Conservation (phyloP, 2,797 vertebrate species). For the Pelobates cultripes region DNA sequence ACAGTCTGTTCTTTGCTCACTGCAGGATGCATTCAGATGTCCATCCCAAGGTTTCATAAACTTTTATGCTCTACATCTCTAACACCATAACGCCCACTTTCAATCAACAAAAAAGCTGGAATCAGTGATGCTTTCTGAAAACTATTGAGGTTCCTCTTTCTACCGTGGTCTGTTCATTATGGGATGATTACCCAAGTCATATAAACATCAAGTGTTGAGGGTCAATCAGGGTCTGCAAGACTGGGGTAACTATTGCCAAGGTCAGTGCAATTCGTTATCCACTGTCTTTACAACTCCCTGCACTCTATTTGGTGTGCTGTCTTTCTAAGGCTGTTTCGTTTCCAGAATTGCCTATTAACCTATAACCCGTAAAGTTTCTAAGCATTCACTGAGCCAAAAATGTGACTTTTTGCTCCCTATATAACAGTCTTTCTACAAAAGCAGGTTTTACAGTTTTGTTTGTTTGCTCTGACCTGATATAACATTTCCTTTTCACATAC, state of each 20-base stretch:
- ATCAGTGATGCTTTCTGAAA: conserved; percentile 16
- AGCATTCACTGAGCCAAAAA: conserved; percentile 24
- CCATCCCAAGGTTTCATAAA: conserved; percentile 35
- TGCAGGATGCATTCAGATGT: conserved; percentile 15
- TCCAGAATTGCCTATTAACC: conserved; percentile 44
- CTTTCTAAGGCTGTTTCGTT: conserved; percentile 24
- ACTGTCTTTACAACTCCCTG: conserved; percentile 30
- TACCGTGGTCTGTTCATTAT: conserved; percentile 21
- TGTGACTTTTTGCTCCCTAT: conserved; percentile 23
- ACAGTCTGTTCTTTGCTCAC: conserved; percentile 31
- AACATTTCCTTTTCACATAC: background rate
- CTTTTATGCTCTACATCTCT: conserved; percentile 34
- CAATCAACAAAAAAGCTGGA: conserved; percentile 19
- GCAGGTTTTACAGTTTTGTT: conserved; percentile 28
- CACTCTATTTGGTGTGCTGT: conserved; percentile 26
- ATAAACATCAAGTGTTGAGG: conserved; percentile 42
- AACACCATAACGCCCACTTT: conserved; percentile 6
- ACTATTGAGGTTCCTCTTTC: conserved; percentile 12
- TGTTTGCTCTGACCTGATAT: background rate
- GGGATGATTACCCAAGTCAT: conserved; percentile 31
- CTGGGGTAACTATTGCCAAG: conserved; percentile 32
- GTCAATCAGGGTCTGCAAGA: conserved; percentile 22
- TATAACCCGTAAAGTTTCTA: conserved; percentile 30
- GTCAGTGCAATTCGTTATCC: conserved; percentile 35
- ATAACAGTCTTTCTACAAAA: conserved; percentile 6